Conservation (phyloP, 2,888 invertebrate species). For the Eupithecia tripunctaria region DNA sequence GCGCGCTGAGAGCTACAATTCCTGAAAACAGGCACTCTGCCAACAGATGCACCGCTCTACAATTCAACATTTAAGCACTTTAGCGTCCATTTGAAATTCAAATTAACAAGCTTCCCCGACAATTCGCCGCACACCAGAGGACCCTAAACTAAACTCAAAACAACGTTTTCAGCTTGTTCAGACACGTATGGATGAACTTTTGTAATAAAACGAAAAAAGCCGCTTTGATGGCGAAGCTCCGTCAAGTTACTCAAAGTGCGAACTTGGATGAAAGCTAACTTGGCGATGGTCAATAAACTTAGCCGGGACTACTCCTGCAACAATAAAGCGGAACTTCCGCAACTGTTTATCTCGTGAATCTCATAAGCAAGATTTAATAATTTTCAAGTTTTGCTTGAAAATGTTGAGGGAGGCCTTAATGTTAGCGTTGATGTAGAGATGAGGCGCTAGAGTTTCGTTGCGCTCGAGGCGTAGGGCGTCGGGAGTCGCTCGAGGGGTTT, state of each 20-base stretch:
- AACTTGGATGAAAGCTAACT: conserved; percentile 67
- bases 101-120: conserved; percentile 45
- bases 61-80: conserved; percentile 55
- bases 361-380: conserved; percentile 59
- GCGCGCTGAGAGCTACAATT: conserved; percentile 53
- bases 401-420: conserved; percentile 48
- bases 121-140: conserved; percentile 39
- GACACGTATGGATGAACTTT: conserved; percentile 79
- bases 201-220: conserved; percentile 78
- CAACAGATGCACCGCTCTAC: conserved; percentile 63
- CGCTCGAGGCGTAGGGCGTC: conserved; percentile 28
- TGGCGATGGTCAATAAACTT: conserved; percentile 78
- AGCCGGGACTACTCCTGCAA: conserved; percentile 62
- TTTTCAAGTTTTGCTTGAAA: conserved; percentile 45
- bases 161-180: conserved; percentile 64
- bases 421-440: conserved; percentile 45
- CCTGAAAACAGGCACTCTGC: conserved; percentile 68
- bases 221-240: conserved; percentile 70
- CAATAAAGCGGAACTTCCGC: conserved; percentile 66
- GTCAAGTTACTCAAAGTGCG: conserved; percentile 77
- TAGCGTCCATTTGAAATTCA: conserved; percentile 52
- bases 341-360: conserved; percentile 64
- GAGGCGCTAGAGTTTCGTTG: conserved; percentile 31
- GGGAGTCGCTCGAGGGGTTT: conserved; percentile 36
- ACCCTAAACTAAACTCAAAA: conserved; percentile 36